phyloP scores from a whole-genome alignment of 2,888 invertebrate species.

The Cordilura impudica region DNA sequence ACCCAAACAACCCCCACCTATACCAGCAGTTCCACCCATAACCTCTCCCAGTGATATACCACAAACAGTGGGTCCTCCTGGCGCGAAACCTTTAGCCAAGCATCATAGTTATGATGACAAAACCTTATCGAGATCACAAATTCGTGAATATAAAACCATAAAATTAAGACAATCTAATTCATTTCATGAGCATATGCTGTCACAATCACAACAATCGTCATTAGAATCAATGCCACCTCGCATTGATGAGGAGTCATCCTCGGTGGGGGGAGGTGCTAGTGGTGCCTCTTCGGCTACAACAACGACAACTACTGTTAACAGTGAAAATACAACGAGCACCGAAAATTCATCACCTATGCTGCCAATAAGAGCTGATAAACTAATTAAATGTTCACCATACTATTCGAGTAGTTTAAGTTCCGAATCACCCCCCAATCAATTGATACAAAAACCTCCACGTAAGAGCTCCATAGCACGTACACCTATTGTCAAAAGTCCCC shows the following conservation, averaged over 20 bases:
- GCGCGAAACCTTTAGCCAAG: slow-evolving; percentile 81
- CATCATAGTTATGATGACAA: slow-evolving; percentile 84
- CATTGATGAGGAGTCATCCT: slow-evolving; percentile 80
- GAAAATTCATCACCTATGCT: slow-evolving; percentile 76
- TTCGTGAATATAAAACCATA: slow-evolving; percentile 82
- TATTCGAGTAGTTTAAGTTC: slow-evolving; percentile 87
- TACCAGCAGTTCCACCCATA: slow-evolving; percentile 78
- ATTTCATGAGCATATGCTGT: slow-evolving; percentile 82
- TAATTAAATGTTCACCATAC: slow-evolving; percentile 86
- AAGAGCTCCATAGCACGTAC: slow-evolving; percentile 82
- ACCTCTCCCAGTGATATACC: slow-evolving; percentile 70
- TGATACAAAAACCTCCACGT: slow-evolving; percentile 82
- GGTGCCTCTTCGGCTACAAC: slow-evolving; percentile 77
- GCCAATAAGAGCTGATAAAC: slow-evolving; percentile 78
- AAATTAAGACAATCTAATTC: slow-evolving; percentile 82
- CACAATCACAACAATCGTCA: slow-evolving; percentile 78
- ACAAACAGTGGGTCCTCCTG: slow-evolving; percentile 74
- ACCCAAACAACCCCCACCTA: slow-evolving; percentile 66
- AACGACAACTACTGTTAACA: slow-evolving; percentile 79
- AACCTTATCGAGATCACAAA: slow-evolving; percentile 82
- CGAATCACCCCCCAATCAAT: slow-evolving; percentile 83
- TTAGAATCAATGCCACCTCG: slow-evolving; percentile 80
- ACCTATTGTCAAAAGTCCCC: slow-evolving; percentile 82
- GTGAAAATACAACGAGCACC: slow-evolving; percentile 79
- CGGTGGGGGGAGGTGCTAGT: slow-evolving; percentile 67